A percentile compares a stretch with the other conserved stretches of the same genome.
Conservation (phyloP, 2,888 invertebrate species). For the Pycnomerus fuliginosus region DNA sequence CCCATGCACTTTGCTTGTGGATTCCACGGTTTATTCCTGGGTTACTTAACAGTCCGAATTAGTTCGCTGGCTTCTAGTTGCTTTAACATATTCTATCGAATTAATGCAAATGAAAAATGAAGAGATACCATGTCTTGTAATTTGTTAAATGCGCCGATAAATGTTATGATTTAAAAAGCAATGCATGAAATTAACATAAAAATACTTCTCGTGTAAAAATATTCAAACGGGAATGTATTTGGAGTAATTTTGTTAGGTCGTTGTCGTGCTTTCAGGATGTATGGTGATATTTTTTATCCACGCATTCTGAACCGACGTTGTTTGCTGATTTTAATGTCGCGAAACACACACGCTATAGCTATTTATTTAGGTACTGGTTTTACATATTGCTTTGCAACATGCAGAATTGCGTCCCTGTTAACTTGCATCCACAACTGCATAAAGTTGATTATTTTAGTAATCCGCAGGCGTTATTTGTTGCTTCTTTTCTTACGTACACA, state of each 20-base stretch:
- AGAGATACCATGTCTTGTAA: too few species aligned
- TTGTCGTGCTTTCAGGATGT: constrained; percentile 40
- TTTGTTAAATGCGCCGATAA: constrained; percentile 7
- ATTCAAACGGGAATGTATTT: constrained; percentile 31
- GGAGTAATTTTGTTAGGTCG: constrained; percentile 40
- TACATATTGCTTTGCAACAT: constrained; percentile 38
- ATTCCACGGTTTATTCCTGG: too few species aligned
- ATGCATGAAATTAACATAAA: constrained; percentile 25
- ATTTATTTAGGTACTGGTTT: constrained; percentile 41
- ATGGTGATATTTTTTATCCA: constrained; percentile 40
- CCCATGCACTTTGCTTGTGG: too few species aligned
- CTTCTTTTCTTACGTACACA: constrained; percentile 1
- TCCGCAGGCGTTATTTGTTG: constrained; percentile 5
- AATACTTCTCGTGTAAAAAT: constrained; percentile 29
- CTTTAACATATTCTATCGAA: too few species aligned
- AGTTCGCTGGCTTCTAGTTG: too few species aligned
- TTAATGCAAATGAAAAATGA: too few species aligned
- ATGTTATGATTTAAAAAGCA: constrained; percentile 25
- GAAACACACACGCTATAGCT: constrained; percentile 38
- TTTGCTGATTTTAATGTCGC: constrained; percentile 45
- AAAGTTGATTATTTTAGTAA: constrained; percentile 15
- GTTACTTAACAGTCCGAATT: too few species aligned
- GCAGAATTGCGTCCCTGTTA: constrained; percentile 23
- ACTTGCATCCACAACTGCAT: constrained; percentile 9
- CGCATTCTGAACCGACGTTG: constrained; percentile 39